Percentiles rank a stretch among this genome's conserved stretches.
These are phyloP conservation scores for Sipha maydis DNA, from an alignment of 2,888 invertebrate species.

Conservation along the genomic window DNA sequence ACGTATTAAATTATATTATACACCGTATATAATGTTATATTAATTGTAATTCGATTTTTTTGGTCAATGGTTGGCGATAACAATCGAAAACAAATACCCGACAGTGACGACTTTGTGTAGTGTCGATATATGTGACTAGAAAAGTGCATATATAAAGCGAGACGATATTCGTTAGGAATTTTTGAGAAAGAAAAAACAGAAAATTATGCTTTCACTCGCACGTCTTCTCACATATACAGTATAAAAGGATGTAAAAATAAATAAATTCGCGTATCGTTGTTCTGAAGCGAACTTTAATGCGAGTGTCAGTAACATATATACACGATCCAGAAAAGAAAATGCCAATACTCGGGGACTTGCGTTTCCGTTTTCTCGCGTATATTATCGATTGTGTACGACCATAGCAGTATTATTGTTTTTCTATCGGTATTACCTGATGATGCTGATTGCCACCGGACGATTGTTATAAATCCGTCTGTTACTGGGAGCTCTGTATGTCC, in stretches of 20 bases:
- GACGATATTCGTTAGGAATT: not conserved
- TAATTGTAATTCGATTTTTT: no score
- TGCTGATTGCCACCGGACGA: not conserved
- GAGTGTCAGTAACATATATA: not conserved
- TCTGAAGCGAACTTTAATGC: not conserved
- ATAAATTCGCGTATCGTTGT: not conserved
- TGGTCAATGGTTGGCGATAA: no score
- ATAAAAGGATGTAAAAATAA: no score
- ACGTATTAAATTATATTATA: no score
- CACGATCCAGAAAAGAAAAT: not conserved
- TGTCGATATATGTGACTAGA: not conserved
- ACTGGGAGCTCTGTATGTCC: not conserved
- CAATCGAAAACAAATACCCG: not conserved
- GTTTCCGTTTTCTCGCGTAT: not conserved
- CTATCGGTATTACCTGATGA: not conserved
- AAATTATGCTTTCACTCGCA: no score
- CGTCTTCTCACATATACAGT: not conserved
- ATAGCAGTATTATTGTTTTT: not conserved
- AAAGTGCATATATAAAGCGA: no score
- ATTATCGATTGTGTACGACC: not conserved
- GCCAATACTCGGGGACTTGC: not conserved
- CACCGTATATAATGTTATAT: no score
- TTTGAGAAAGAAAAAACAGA: not conserved
- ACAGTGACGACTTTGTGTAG: not conserved
- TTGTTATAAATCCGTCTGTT: not conserved